Base-by-base conservation (phyloP, 2,113 vertebrate species). In the Stegastes partitus region DNA sequence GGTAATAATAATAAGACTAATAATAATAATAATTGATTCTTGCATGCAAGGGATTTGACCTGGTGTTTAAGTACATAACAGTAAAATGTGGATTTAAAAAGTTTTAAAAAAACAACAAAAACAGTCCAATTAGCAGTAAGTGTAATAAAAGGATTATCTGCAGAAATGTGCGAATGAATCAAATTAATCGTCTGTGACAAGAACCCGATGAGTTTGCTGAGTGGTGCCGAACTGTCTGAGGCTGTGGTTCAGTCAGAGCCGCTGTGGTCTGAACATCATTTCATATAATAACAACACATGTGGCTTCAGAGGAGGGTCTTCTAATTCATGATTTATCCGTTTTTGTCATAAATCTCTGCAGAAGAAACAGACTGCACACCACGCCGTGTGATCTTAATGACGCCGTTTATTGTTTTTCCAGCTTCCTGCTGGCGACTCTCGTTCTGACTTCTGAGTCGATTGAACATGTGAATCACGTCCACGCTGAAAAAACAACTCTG, bases 171-270 rank as follows among this genome's bases (percentile, higher is more conserved):
- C 6, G 10, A 34, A 34, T 34, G 8, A 10, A 34, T 34, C 31
- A 9, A 7, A 42, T 42, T 42, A 3, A 14, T 42, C 15, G 39
- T 3, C 22, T 10, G 28, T 28, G 50, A 58, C n/a, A n/a, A n/a
- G 45, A 67, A 77, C 62, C 63, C 51, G 25, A 12, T 68, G 12
- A 26, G 1, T 53, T 61, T 55, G 23, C n/a, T n/a, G n/a, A 28
- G 56, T 50, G 71, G 77, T 62, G 79, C 69, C 58, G 0, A 37
- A 16, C 2, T 61, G 84, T 87, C 80, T 79, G 68, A 72, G 54
- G 70, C 69, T 58, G 57, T 44, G 31, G 64, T 25, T 67, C 72
- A 80, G 37, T 80, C 66, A 66, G 22, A 74, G 18, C 21, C 22
- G 16, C 34, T 54, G 39, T 71, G 51, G 57, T 76, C 57, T 67